Conservation (phyloP, 2,888 invertebrate species). For the Drosophila differens region DNA sequence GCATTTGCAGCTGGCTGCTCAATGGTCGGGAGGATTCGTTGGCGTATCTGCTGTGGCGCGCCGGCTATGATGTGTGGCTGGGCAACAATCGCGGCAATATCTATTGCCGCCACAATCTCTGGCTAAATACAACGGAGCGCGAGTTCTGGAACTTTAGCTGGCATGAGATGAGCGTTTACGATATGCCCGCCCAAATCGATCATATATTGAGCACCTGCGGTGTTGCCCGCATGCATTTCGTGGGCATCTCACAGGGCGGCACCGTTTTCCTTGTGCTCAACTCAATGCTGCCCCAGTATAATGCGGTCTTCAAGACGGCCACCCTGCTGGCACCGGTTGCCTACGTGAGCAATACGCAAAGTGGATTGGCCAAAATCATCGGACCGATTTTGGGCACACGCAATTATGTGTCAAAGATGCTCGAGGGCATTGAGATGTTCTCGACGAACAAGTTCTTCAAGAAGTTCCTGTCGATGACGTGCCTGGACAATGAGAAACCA, state of each 20-base stretch:
- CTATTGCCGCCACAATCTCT: slow-evolving; percentile 81
- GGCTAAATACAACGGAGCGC: slow-evolving; percentile 85
- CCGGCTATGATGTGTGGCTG: slow-evolving; percentile 84
- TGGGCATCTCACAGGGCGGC: slow-evolving; percentile 84
- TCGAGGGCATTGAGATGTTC: slow-evolving; percentile 84
- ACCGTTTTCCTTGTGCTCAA: slow-evolving; percentile 83
- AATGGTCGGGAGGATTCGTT: slow-evolving; percentile 83
- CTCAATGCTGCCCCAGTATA: slow-evolving; percentile 83
- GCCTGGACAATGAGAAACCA: slow-evolving; percentile 81
- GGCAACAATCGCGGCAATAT: slow-evolving; percentile 84
- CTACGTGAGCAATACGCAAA: slow-evolving; percentile 83
- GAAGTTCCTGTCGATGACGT: slow-evolving; percentile 82
- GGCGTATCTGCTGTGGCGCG: slow-evolving; percentile 83
- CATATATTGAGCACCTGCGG: slow-evolving; percentile 80
- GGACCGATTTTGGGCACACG: slow-evolving; percentile 86
- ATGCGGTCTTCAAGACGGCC: slow-evolving; percentile 82
- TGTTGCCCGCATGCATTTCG: slow-evolving; percentile 79
- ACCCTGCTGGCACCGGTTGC: slow-evolving; percentile 83
- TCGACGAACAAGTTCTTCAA: slow-evolving; percentile 84
- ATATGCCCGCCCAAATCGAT: slow-evolving; percentile 84
- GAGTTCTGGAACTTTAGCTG: slow-evolving; percentile 85
- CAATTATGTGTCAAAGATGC: slow-evolving; percentile 82
- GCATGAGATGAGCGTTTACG: slow-evolving; percentile 84
- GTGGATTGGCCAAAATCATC: slow-evolving; percentile 87
- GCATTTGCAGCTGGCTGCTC: slow-evolving; percentile 73